These are phyloP conservation scores for Phrynocephalus guinanensis DNA, from an alignment of 2,797 vertebrate genomes.

Conservation along the genomic window DNA sequence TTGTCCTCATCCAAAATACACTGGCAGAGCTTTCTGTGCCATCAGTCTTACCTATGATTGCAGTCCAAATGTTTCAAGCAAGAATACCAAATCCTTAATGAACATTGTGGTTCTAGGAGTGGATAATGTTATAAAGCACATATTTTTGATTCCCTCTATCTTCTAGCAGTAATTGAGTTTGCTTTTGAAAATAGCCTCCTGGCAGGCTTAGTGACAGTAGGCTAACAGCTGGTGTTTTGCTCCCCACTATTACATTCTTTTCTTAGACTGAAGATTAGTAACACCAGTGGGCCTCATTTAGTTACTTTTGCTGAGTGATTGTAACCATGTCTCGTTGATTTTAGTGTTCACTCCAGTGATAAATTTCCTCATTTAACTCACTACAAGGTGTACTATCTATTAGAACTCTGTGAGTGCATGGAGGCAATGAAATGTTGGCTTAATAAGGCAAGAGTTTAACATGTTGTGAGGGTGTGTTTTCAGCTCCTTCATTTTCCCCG, in stretches of 20 bases:
- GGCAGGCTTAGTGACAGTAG: not conserved
- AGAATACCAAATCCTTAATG: not conserved
- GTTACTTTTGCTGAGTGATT: not conserved
- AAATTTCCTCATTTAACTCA: not conserved
- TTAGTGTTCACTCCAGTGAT: not conserved
- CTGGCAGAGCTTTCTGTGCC: too few relatives aligned
- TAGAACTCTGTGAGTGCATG: slow-evolving; percentile 5
- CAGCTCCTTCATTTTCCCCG: not conserved
- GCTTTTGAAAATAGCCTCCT: not conserved
- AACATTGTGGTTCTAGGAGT: not conserved
- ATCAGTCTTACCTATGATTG: too few relatives aligned
- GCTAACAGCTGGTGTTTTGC: not conserved
- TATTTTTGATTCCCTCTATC: not conserved
- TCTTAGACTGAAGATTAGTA: not conserved
- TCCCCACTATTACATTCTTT: not conserved
- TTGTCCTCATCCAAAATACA: too few relatives aligned
- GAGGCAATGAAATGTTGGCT: not conserved
- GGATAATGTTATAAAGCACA: not conserved
- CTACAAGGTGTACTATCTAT: not conserved
- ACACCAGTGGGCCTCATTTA: not conserved
- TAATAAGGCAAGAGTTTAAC: not conserved
- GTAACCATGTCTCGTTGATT: not conserved
- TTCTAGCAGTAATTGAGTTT: not conserved
- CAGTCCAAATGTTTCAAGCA: not conserved
- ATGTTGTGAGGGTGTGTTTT: not conserved